These are phyloP conservation scores for Caenorhabditis sinica DNA, from an alignment of 2,888 invertebrate genomes.

Conservation along the genomic window DNA sequence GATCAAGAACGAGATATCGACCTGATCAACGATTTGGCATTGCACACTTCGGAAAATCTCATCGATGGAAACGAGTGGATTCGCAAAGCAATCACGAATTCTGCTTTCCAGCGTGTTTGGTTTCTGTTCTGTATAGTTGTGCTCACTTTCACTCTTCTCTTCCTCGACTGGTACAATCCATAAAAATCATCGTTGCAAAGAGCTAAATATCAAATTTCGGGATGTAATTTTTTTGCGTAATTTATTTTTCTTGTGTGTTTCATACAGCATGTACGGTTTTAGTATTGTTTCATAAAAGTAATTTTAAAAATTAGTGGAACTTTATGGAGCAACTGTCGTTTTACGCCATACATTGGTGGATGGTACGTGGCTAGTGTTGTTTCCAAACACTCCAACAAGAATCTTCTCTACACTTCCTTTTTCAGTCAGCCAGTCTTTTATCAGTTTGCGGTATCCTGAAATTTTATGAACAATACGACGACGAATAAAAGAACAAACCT, in stretches of 20 bases:
- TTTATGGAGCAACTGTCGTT: constrained; percentile 39
- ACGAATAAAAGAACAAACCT: constrained; percentile 15
- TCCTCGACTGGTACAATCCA: constrained; percentile 98
- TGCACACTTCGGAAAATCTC: constrained; percentile 95
- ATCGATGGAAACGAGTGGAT: constrained; percentile 98
- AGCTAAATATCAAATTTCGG: background rate
- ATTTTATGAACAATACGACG: background rate
- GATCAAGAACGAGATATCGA: constrained; percentile 91
- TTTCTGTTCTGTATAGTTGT: constrained; percentile 95
- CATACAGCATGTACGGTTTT: constrained; percentile 19
- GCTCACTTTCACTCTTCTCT: constrained; percentile 95
- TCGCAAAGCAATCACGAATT: constrained; percentile 95
- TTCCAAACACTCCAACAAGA: constrained; percentile 53
- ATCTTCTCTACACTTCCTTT: constrained; percentile 55
- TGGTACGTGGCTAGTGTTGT: constrained; percentile 13
- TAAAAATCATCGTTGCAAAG: constrained; percentile 27
- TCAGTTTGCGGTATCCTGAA: constrained; percentile 51
- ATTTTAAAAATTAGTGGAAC: background rate
- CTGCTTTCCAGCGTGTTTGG: constrained; percentile 95
- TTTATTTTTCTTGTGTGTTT: background rate
- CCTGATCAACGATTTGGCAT: constrained; percentile 91
- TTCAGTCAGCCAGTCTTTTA: constrained; percentile 59
- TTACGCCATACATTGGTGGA: constrained; percentile 44
- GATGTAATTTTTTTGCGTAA: background rate
- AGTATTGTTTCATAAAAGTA: constrained; percentile 37